Base-by-base conservation (phyloP, 1,140 invertebrate species). In the Mycetomoellerius zeteki region DNA sequence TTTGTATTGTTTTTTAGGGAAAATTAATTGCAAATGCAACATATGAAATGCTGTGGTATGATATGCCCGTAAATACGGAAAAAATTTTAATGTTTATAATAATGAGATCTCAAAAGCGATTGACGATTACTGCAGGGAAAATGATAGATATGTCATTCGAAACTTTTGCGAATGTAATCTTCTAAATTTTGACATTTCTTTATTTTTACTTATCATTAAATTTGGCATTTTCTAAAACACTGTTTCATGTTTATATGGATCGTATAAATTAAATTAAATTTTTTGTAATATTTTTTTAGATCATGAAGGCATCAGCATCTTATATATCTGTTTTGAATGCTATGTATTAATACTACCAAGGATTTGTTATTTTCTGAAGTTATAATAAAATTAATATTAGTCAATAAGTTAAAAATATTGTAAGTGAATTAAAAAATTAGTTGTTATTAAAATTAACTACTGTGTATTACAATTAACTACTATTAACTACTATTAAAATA, bases 11-110 rank as follows among this genome's bases (percentile, higher is more conserved):
- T 12, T 50, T 50, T 50, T 14, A 50, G 47, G 14, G 47, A 12
- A 50, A 50, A 50, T 12, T 50, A 50, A 50, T 50, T 14, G 10
- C 43, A 8, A 10, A 47, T 47, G 43, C 12, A 50, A 50, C 47
- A 50, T 50, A 50, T 50, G 47, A 50, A 50, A 50, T 12, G 12
- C 14, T 50, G 3, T 50, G 87, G 76, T 88, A 88, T n/a, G 8
- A 64, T 14, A 30, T 88, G 14, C 56, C 78, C 3, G 21, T 62
- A 27, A 52, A 54, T 54, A 19, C 86, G 3, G 33, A 7, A 21
- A 80, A 56, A 71, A 43, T 75, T 16, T 43, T 88, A 52, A 67
- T 65, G 47, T 69, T 88, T 2, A 27, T 88, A 21, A 80, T 86
- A 21, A 62, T 75, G 56, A 86, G 77, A 64, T 81, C 60, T 2